Evolutionary conservation across 2,888 invertebrate species (phyloP), one percentile per base, ranked within the genome.

Genomic region (Graphium colonna): DNA sequence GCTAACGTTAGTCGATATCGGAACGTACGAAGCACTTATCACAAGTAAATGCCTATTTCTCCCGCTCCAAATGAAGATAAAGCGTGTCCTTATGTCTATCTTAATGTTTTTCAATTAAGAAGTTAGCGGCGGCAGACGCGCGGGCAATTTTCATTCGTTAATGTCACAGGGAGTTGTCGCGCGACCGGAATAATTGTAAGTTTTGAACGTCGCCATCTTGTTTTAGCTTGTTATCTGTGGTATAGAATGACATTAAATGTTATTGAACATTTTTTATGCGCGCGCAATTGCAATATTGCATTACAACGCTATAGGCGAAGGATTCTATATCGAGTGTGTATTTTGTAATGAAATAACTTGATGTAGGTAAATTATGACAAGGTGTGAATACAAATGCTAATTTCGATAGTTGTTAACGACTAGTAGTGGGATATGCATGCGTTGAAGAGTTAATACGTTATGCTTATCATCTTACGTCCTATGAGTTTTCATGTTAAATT

Each of bases 31-130:
- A 13, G 44, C 31, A 49, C 31, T 61, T 61, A 63, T 62, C 61
- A 57, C 58, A 21, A 52, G 60, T 62, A 56, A 63, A 62, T 63
- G 57, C 58, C 43, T 51, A 53, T 52, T 53, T 26, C 57, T 55
- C 55, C 54, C 51, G 45, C 54, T 64, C 55, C 50, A 56, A 62
- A 61, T 63, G 63, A 61, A 64, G 64, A 63, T 63, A 61, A 63
- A 63, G 57, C 56, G 56, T 59, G 63, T 60, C 58, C 60, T 58
- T 51, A 56, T 59, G 61, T 57, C 60, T 64, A 61, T 63, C 64
- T 62, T 74, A 75, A 77, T 75, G 69, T 57, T 42, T 64, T 68
- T 69, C 75, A 73, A 78, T 78, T 75, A 77, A 72, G 67, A 60
- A 60, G 70, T 69, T 65, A 68, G 64, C 51, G 57, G 59, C 60